These are phyloP conservation scores for Sakesphorus luctuosus DNA, from an alignment of 2,113 vertebrate genomes.

Conservation along the genomic window DNA sequence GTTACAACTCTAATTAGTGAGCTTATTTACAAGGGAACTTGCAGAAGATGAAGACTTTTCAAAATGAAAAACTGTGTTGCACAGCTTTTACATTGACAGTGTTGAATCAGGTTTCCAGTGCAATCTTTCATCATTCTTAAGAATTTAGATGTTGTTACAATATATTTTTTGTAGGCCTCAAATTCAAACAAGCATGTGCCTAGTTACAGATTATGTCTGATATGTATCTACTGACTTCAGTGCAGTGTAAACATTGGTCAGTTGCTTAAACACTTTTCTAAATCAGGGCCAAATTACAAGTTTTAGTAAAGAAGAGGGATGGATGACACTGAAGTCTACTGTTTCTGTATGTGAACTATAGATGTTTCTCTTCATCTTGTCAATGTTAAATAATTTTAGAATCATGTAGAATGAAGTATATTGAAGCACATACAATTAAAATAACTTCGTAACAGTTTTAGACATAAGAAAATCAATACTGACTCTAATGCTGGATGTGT, in stretches of 20 bases:
- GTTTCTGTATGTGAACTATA: background rate
- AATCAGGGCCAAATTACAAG: conserved; percentile 1
- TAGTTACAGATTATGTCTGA: background rate
- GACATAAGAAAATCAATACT: background rate
- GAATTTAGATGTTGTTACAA: background rate
- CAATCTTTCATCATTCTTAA: conserved; percentile 7
- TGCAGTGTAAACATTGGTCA: background rate
- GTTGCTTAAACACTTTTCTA: background rate
- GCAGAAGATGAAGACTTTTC: background rate
- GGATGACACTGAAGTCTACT: background rate
- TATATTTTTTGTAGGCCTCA: conserved; percentile 36
- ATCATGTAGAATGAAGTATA: background rate
- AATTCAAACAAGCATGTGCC: conserved; percentile 20
- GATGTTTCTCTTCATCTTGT: conserved; percentile 13
- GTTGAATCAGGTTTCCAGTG: conserved; percentile 31
- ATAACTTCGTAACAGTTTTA: background rate
- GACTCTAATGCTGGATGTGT: conserved; percentile 50
- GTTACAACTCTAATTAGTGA: background rate
- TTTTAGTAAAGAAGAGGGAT: background rate
- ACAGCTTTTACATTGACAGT: conserved; percentile 25
- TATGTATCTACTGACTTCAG: background rate
- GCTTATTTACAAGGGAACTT: background rate
- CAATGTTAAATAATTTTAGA: background rate
- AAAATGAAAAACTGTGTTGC: background rate
- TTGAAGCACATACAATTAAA: conserved; percentile 42